phyloP scores from a whole-genome alignment of 2,888 invertebrate genomes.

The Lasioglossum vierecki region DNA sequence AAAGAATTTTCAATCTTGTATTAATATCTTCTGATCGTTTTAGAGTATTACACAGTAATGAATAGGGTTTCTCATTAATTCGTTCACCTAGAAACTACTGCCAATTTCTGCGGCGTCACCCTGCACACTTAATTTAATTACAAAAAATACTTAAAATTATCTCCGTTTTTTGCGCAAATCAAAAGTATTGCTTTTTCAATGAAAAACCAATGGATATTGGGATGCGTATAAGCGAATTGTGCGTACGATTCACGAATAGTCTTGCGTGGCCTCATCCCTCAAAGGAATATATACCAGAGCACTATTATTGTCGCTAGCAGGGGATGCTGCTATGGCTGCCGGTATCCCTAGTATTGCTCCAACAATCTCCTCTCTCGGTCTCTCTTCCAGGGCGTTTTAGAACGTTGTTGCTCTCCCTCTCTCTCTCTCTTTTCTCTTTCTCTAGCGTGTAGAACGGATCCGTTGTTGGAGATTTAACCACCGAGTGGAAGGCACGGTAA shows the following conservation, averaged over 20 bases:
- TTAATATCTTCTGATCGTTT: background rate
- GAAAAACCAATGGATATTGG: background rate
- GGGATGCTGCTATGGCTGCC: conserved; percentile 25
- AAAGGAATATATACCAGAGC: conserved; percentile 38
- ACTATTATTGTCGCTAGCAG: conserved; percentile 46
- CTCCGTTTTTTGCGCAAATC: background rate
- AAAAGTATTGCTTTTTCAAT: background rate
- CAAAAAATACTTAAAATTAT: no score
- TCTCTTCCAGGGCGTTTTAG: background rate
- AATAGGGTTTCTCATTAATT: no score
- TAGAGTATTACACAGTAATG: background rate
- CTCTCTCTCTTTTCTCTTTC: background rate
- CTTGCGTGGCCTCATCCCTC: conserved; percentile 20
- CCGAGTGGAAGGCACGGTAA: conserved; percentile 69
- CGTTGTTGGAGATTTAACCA: conserved; percentile 75
- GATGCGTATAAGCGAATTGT: conserved; percentile 12
- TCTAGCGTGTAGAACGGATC: conserved; percentile 53
- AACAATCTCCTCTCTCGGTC: conserved; percentile 22
- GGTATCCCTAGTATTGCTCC: conserved; percentile 39
- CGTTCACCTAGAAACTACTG: no score
- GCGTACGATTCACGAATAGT: conserved; percentile 33
- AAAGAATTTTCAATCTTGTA: background rate
- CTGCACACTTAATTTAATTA: no score
- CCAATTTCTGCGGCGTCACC: no score
- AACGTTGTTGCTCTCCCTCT: background rate